phyloP scores from a whole-genome alignment of 2,888 invertebrate species.

The Diplazon laetatorius region DNA sequence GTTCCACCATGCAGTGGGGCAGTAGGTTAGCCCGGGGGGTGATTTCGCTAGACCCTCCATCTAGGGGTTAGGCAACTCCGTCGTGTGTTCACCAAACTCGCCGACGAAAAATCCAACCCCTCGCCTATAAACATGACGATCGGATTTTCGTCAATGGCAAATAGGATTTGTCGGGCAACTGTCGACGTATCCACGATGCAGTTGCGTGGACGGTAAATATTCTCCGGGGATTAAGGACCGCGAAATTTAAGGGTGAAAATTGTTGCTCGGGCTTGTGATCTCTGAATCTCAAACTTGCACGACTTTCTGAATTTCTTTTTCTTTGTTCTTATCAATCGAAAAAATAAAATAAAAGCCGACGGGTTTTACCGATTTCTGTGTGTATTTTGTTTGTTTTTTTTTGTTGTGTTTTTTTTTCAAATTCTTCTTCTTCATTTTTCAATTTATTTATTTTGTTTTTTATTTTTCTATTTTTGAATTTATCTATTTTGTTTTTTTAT shows the following conservation, averaged over 20 bases:
- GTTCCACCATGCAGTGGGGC: slow-evolving; percentile 76
- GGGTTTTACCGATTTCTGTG: too few relatives aligned
- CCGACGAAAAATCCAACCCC: too few relatives aligned
- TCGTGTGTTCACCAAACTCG: background rate
- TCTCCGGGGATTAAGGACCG: slow-evolving; percentile 66
- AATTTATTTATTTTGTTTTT: too few relatives aligned
- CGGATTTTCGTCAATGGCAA: slow-evolving; percentile 71
- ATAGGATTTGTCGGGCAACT: slow-evolving; percentile 78
- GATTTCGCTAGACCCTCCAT: slow-evolving; percentile 63
- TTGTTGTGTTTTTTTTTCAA: too few relatives aligned
- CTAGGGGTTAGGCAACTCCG: slow-evolving; percentile 44
- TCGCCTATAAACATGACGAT: too few relatives aligned
- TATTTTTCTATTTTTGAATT: too few relatives aligned
- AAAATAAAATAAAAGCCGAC: background rate
- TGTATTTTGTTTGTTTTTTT: too few relatives aligned
- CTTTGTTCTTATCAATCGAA: too few relatives aligned
- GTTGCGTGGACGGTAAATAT: slow-evolving; percentile 70
- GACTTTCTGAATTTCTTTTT: background rate
- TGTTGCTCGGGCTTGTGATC: background rate
- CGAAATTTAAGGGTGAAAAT: slow-evolving; percentile 19
- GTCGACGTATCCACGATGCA: slow-evolving; percentile 66
- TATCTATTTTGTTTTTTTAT: too few relatives aligned
- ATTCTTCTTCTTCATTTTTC: too few relatives aligned
- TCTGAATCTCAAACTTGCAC: slow-evolving; percentile 1
- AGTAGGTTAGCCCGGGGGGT: slow-evolving; percentile 81